Conservation (phyloP, 2,888 invertebrate species). For the Plemyria rubiginata region DNA sequence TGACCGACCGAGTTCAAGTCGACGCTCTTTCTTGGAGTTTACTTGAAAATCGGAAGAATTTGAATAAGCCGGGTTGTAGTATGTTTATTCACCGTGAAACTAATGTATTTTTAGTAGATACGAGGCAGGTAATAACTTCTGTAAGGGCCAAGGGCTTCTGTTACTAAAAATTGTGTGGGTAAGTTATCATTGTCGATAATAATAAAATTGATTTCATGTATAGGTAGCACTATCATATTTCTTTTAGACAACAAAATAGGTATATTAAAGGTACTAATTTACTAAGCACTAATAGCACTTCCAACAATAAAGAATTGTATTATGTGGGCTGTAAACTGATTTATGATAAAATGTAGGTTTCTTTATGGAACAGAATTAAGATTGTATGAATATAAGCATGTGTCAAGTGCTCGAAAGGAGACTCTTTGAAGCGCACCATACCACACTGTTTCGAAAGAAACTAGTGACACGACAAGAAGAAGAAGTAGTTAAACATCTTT, state of each 20-base stretch:
- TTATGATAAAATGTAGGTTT: conserved; percentile 3
- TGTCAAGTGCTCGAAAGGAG: too few species aligned
- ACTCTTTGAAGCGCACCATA: too few species aligned
- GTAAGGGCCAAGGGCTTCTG: conserved; percentile 72
- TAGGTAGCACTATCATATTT: not conserved
- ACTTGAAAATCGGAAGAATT: conserved; percentile 29
- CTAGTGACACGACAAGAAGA: too few species aligned
- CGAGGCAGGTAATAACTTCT: conserved; percentile 73
- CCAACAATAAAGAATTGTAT: not conserved
- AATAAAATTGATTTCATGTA: not conserved
- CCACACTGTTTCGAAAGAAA: too few species aligned
- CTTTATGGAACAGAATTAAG: conserved; percentile 4
- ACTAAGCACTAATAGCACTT: not conserved
- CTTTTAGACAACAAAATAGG: not conserved
- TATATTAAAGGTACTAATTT: too few species aligned
- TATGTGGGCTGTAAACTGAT: not conserved
- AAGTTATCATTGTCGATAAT: conserved; percentile 12
- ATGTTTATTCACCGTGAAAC: conserved; percentile 78
- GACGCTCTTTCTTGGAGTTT: conserved; percentile 30
- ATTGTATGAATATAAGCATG: conserved; percentile 7
- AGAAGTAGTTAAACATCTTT: conserved; percentile 11
- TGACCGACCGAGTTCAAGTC: conserved; percentile 58
- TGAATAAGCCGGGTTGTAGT: conserved; percentile 44
- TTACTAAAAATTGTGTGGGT: conserved; percentile 45
- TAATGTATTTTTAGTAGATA: conserved; percentile 80